Evolutionary conservation across 2,888 invertebrate genomes (phyloP).

Genomic region (Volucella inflata): DNA sequence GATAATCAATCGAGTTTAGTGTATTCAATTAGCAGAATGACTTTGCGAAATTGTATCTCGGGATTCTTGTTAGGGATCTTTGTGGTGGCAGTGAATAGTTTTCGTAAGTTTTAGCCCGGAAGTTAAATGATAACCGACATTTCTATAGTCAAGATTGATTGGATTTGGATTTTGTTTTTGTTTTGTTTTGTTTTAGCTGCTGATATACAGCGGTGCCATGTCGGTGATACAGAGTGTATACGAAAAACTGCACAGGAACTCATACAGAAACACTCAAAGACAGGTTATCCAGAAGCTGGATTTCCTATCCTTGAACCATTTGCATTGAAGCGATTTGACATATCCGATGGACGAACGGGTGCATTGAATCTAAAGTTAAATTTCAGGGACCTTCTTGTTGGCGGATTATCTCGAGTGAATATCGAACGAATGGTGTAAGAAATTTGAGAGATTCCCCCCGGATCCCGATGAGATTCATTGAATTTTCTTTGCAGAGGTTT

Average conservation of each 20-base stretch:
- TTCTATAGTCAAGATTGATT: not conserved
- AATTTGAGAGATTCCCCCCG: not conserved
- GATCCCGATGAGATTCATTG: not conserved
- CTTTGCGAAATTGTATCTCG: constrained; percentile 23
- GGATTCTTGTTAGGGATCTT: constrained; percentile 38
- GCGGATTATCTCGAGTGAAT: constrained; percentile 80
- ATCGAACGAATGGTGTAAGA: constrained; percentile 82
- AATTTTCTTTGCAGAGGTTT: constrained; percentile 80
- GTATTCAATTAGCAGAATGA: constrained; percentile 32
- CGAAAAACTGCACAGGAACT: constrained; percentile 79
- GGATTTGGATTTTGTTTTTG: not conserved
- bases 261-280: constrained; percentile 79
- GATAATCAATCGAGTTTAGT: not conserved
- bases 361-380: constrained; percentile 81
- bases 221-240: constrained; percentile 81
- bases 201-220: constrained; percentile 81
- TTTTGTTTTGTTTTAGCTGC: constrained; percentile 77
- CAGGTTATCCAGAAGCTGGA: constrained; percentile 80
- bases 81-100: constrained; percentile 45
- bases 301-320: constrained; percentile 82
- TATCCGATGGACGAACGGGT: constrained; percentile 80
- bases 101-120: constrained; percentile 59
- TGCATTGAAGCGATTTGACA: constrained; percentile 80
- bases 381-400: constrained; percentile 81
- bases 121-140: not conserved